Evolutionary conservation across 2,113 vertebrate species (phyloP), one percentile per base, ranked within the genome.

Genomic region (Ceuthmochares aereus): DNA sequence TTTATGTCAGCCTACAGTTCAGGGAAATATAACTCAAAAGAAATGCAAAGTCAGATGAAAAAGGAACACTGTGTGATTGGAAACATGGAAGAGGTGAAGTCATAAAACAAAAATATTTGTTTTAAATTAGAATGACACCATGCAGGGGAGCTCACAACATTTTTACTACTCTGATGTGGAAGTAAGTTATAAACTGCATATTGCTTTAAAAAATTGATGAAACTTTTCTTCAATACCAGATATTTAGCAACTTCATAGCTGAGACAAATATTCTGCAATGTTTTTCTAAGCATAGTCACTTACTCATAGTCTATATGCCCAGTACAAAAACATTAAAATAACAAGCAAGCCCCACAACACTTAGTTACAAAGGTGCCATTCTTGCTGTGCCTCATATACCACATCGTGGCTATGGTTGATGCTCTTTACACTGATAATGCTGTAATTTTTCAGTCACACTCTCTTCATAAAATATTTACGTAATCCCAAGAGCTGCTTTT

Each of bases 1-100:
- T 62, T 94, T 97, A 88, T 95, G 90, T 90, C 72, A 80, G 52
- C 56, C 9, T 90, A 36, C 68, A 54, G 78, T 68, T 95, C 73
- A 82, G 79, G 84, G 64, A 52, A 77, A 59, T 69, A 95, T 95
- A 95, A 96, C 96, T 96, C 90, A 91, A 93, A 89, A 66, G 42
- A 64, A 95, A 93, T 82, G 73, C 72, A 83, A 90, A 82, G 52
- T 84, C 75, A 90, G 69, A 90, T 87, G 88, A 96, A 95, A 95
- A 95, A 94, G 80, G 49, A 94, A 77, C 85, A 62, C 89, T 96
- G 87, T 94, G 76, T 63, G 42, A 79, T 67, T 95, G 66, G 37
- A 93, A 95, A 93, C 34, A 37, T 29, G 25, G 75, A 94, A 93
- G 88, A 96, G 37, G 89, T 74, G 84, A 94, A 91, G 85, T 90